A percentile compares a stretch with the other conserved stretches of the same genome.
Conservation (phyloP, 2,888 invertebrate species). For the Ditula angustiorana region DNA sequence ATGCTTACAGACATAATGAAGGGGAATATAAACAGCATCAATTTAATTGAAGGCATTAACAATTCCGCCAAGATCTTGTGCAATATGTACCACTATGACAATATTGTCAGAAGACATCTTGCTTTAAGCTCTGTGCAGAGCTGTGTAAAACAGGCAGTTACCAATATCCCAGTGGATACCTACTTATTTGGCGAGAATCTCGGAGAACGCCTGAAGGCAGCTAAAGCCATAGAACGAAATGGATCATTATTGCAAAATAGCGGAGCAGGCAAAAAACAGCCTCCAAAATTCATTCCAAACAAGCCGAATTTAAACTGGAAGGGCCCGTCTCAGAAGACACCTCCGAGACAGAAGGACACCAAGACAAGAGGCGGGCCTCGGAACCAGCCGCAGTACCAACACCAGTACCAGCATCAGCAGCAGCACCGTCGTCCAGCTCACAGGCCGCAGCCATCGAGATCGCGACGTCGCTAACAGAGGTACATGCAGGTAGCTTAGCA, state of each 20-base stretch:
- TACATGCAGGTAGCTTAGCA: conserved; percentile 1
- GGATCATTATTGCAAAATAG: neutral
- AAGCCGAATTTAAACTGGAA: conserved; percentile 6
- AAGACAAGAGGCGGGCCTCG: conserved; percentile 1
- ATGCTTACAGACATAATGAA: neutral
- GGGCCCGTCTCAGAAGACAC: neutral
- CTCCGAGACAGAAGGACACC: neutral
- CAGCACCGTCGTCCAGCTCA: neutral
- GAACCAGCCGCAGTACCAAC: neutral
- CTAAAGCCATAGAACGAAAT: neutral
- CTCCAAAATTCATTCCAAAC: neutral
- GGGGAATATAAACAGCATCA: conserved; percentile 1
- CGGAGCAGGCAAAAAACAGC: neutral
- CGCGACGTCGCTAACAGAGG: conserved; percentile 1
- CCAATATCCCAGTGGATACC: neutral
- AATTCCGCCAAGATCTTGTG: neutral
- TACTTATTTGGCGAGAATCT: neutral
- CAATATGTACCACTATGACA: conserved; percentile 11
- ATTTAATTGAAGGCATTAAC: neutral
- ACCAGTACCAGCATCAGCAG: neutral
- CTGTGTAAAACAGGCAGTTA: neutral
- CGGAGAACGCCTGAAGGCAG: neutral
- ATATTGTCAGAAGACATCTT: neutral
- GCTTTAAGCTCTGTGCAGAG: neutral
- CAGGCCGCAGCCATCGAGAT: neutral